Percentiles rank a stretch among this genome's conserved stretches.
phyloP scores from a whole-genome alignment of 2,888 invertebrate genomes.

The Scelioninae gen. 1 region DNA sequence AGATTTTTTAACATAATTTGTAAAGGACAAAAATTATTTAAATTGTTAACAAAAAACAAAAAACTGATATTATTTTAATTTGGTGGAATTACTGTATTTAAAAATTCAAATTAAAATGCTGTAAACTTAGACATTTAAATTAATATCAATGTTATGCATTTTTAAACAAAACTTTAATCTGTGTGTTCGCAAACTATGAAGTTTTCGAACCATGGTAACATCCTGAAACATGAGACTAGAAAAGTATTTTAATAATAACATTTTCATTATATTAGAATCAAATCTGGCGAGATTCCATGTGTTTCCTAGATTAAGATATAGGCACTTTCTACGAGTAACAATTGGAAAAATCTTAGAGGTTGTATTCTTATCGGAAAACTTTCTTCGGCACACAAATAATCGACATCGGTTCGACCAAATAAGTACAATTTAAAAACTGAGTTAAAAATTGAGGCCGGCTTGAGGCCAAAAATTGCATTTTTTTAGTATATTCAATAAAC shows the following conservation, averaged over 20 bases:
- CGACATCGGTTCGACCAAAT: conserved; percentile 39
- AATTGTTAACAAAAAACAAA: too few relatives aligned
- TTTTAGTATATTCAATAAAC: too few relatives aligned
- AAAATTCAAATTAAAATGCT: background rate
- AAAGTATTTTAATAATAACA: conserved; percentile 65
- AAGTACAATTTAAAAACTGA: conserved; percentile 8
- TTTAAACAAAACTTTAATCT: conserved; percentile 36
- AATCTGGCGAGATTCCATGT: conserved; percentile 47
- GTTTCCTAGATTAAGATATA: conserved; percentile 77
- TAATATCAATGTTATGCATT: conserved; percentile 20
- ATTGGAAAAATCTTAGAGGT: conserved; percentile 73
- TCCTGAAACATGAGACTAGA: conserved; percentile 73
- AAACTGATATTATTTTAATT: too few relatives aligned
- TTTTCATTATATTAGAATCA: conserved; percentile 52
- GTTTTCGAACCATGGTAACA: conserved; percentile 76
- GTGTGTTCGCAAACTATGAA: conserved; percentile 72
- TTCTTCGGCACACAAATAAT: conserved; percentile 52
- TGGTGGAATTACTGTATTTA: too few relatives aligned
- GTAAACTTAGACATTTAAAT: background rate
- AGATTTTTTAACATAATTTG: too few relatives aligned
- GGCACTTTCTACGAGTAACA: conserved; percentile 83
- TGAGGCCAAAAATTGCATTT: conserved; percentile 17
- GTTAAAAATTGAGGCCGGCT: conserved; percentile 38
- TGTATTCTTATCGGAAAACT: conserved; percentile 26
- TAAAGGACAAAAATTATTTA: too few relatives aligned